Evolutionary conservation across 2,888 invertebrate species (phyloP).

Genomic region (Augiades crinisus): DNA sequence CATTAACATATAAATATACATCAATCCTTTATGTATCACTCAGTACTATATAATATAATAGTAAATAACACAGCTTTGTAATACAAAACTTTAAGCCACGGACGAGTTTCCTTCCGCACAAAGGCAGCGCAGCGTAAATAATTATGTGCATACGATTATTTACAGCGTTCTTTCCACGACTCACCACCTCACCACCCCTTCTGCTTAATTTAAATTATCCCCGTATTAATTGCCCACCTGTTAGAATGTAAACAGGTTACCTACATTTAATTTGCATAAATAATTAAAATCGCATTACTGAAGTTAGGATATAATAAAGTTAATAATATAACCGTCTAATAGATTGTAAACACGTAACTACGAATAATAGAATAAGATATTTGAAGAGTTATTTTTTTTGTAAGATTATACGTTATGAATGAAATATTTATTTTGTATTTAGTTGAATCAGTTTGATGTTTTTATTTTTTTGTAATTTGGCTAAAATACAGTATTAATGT

Average conservation of each 20-base stretch:
- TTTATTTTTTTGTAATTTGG: too few species aligned
- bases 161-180: neutral
- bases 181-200: constrained; percentile 12
- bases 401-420: too few species aligned
- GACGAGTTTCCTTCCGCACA: neutral
- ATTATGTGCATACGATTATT: constrained; percentile 10
- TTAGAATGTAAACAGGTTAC: constrained; percentile 33
- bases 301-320: constrained; percentile 3
- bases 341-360: too few species aligned
- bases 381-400: too few species aligned
- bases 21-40: too few species aligned
- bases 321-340: neutral
- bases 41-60: too few species aligned
- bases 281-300: constrained; percentile 28
- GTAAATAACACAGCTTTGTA: too few species aligned
- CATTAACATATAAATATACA: too few species aligned
- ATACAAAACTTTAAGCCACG: neutral
- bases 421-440: too few species aligned
- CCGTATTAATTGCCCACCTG: constrained; percentile 32
- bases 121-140: constrained; percentile 4
- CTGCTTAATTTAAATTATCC: constrained; percentile 31
- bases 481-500: too few species aligned
- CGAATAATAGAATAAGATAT: too few species aligned
- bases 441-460: too few species aligned
- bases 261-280: constrained; percentile 31